Conservation (phyloP, 1,140 invertebrate species). For the Solenopsis invicta region DNA sequence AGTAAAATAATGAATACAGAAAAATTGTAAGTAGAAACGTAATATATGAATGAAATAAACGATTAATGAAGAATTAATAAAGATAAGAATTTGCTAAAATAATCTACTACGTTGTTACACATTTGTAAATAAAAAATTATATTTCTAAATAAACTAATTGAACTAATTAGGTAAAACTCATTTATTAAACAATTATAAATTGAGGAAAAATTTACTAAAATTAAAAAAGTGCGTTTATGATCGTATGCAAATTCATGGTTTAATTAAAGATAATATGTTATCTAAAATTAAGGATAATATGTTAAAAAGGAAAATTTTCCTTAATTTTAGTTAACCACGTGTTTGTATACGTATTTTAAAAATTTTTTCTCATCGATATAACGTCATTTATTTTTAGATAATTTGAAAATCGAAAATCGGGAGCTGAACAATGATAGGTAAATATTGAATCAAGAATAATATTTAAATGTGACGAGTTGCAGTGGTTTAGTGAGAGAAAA, state of each 20-base stretch:
- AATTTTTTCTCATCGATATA: too few species aligned
- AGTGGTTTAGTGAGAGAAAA: neutral
- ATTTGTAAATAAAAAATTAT: constrained; percentile 1
- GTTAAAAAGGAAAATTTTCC: too few species aligned
- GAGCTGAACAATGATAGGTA: neutral
- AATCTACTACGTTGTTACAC: neutral
- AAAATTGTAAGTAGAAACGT: neutral
- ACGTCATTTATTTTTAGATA: neutral
- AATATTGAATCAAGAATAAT: neutral
- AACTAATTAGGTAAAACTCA: neutral
- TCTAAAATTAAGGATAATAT: too few species aligned
- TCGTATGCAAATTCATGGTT: too few species aligned
- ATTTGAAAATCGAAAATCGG: neutral
- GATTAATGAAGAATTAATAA: constrained; percentile 9
- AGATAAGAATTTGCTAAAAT: neutral
- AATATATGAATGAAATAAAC: neutral
- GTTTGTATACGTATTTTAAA: too few species aligned
- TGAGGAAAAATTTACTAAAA: too few species aligned
- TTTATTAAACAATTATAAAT: neutral
- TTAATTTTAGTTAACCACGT: too few species aligned
- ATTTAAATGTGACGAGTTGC: neutral
- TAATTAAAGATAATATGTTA: too few species aligned
- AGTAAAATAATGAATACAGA: neutral
- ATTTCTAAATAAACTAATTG: neutral
- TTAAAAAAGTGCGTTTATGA: too few species aligned